Percentiles rank a stretch among this genome's conserved stretches.
These are phyloP conservation scores for Caenorhabditis uteleia DNA, from an alignment of 2,888 invertebrate genomes.

Conservation along the genomic window DNA sequence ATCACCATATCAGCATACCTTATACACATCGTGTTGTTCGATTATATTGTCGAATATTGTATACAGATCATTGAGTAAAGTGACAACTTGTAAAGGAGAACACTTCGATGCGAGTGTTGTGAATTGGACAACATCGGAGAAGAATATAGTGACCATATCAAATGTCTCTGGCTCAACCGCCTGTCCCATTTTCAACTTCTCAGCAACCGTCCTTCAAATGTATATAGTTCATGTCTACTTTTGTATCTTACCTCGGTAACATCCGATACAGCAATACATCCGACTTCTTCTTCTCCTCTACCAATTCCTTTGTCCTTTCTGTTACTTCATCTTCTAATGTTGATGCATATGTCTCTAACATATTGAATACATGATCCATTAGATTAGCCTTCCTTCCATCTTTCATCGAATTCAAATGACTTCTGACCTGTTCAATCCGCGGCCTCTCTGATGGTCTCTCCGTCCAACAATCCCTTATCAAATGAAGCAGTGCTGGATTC, in stretches of 20 bases:
- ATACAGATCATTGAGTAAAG: conserved; percentile 64
- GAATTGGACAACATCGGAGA: conserved; percentile 60
- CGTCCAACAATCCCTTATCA: conserved; percentile 59
- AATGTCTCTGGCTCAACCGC: conserved; percentile 54
- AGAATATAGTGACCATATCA: conserved; percentile 56
- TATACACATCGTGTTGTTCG: conserved; percentile 65
- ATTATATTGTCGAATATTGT: conserved; percentile 65
- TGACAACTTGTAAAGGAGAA: conserved; percentile 57
- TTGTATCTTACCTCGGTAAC: conserved; percentile 57
- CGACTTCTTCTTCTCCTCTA: conserved; percentile 64
- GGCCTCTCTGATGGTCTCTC: conserved; percentile 55
- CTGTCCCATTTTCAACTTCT: conserved; percentile 57
- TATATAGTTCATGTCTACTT: too few relatives aligned
- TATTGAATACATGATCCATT: conserved; percentile 64
- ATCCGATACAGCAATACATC: conserved; percentile 62
- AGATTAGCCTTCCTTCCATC: conserved; percentile 47
- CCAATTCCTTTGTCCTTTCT: conserved; percentile 49
- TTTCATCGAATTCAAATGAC: conserved; percentile 18
- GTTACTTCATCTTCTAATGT: conserved; percentile 57
- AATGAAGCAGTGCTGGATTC: conserved; percentile 36
- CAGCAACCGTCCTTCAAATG: conserved; percentile 34
- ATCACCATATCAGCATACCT: too few relatives aligned
- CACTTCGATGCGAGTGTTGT: conserved; percentile 52
- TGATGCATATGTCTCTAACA: conserved; percentile 56
- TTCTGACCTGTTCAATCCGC: conserved; percentile 40